Base-by-base conservation (phyloP, 1,140 invertebrate genomes). In the Cataglyphis hispanica region DNA sequence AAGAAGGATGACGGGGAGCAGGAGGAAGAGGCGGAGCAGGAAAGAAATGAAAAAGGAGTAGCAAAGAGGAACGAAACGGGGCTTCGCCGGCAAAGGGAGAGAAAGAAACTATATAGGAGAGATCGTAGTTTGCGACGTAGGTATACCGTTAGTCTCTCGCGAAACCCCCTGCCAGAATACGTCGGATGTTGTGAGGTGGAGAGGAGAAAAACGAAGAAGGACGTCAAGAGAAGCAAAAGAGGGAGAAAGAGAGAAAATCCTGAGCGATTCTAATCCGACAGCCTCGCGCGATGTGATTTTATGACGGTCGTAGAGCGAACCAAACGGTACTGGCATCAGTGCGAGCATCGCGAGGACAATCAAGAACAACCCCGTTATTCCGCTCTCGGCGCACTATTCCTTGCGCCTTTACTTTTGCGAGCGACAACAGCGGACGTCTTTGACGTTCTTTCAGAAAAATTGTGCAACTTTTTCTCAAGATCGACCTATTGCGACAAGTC, bases 11-110 rank as follows among this genome's bases (percentile, higher is more conserved):
- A 64, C 37, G n/a, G 22, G 19, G 56, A 76, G 46, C 22, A 61
- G 56, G 40, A 72, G 50, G 31, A 87, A 50, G 46, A 85, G 83
- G 43, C 34, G 60, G 37, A 61, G 37, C 50, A 60, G 58, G 40
- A 40, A 60, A 50, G 63, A 60, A 66, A 78, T 58, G 85, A 84
- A 84, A 84, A 89, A 90, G 85, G 84, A 87, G 60, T 27, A 86
- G 31, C 46, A 89, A 87, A 89, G 84, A 89, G 56, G 25, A 67
- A 34, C 31, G 76, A 88, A 88, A 86, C 80, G 80, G 50, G 86
- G 66, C 86, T 86, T 86, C 87, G 87, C 60, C 60, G 86, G 81
- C 40, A 78, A 87, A 87, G 86, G 83, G 76, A 83, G 84, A 63
- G 88, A 74, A 60, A 53, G 53, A 16, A 37, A 40, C 50, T 85